phyloP scores from a whole-genome alignment of 2,888 invertebrate genomes.

The Pseudanteris insignis region DNA sequence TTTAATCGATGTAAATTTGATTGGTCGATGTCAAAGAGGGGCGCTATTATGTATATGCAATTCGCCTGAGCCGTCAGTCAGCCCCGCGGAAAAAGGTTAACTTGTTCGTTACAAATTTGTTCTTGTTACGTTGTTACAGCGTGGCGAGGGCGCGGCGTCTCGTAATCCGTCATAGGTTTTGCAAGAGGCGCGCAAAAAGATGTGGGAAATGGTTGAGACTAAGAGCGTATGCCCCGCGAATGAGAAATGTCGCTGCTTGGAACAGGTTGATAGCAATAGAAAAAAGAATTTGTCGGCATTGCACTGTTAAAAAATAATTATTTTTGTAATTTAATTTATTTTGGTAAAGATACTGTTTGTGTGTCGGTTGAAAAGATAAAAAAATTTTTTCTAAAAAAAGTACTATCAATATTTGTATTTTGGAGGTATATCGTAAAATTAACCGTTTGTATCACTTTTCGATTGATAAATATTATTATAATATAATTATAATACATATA shows the following conservation, averaged over 20 bases:
- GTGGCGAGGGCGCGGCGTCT: slow-evolving; percentile 35
- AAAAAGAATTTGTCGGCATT: slow-evolving; percentile 19
- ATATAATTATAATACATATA: no score
- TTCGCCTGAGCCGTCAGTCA: slow-evolving; percentile 20
- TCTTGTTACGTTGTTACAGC: slow-evolving; percentile 36
- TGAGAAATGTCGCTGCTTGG: slow-evolving; percentile 27
- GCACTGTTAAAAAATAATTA: slow-evolving; percentile 22
- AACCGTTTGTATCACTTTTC: no score
- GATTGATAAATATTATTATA: no score
- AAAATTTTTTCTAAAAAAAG: no score
- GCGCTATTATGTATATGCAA: slow-evolving; percentile 29
- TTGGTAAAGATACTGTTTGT: slow-evolving; percentile 3
- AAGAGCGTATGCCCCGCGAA: slow-evolving; percentile 30
- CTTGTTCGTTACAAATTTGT: slow-evolving; percentile 41
- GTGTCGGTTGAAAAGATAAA: no score
- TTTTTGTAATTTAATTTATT: slow-evolving; percentile 13
- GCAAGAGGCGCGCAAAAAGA: slow-evolving; percentile 27
- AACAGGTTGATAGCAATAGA: slow-evolving; percentile 24
- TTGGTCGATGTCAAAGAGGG: not conserved
- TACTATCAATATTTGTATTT: no score
- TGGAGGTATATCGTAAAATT: no score
- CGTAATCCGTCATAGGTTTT: slow-evolving; percentile 41
- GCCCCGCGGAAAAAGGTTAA: slow-evolving; percentile 24
- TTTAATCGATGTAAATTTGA: no score
- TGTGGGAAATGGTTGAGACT: slow-evolving; percentile 33